Evolutionary conservation across 2,113 vertebrate genomes (phyloP).

Genomic region (Odocoileus virginianus): DNA sequence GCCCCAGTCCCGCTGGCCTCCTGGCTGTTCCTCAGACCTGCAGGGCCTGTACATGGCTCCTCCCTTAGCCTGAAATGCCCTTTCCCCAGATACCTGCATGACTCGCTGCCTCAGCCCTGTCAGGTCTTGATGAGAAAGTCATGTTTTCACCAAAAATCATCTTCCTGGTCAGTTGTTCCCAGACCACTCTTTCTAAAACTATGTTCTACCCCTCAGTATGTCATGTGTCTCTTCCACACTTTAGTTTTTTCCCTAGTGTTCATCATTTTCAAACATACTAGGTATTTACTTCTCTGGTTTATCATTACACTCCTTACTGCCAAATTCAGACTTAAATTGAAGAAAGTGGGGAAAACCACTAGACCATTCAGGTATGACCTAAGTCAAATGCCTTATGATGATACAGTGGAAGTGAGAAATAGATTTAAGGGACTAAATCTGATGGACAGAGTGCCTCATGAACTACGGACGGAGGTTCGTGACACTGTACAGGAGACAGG

Average conservation of each 20-base stretch:
- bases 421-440: neutral
- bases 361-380: neutral
- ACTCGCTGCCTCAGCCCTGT: neutral
- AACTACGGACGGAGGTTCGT: neutral
- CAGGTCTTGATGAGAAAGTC: neutral
- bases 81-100: neutral
- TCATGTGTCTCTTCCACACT: neutral
- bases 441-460: neutral
- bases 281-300: neutral
- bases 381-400: neutral
- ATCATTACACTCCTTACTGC: neutral
- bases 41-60: neutral
- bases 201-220: neutral
- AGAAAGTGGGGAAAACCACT: neutral
- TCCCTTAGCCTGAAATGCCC: neutral
- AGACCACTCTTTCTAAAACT: neutral
- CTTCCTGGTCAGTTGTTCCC: neutral
- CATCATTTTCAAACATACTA: neutral
- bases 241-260: neutral
- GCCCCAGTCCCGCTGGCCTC: neutral
- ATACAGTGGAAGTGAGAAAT: neutral
- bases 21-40: neutral
- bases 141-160: neutral
- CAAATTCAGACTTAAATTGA: neutral
- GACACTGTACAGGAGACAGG: neutral